Base-by-base conservation (phyloP, 2,797 vertebrate genomes). In the Manis javanica region DNA sequence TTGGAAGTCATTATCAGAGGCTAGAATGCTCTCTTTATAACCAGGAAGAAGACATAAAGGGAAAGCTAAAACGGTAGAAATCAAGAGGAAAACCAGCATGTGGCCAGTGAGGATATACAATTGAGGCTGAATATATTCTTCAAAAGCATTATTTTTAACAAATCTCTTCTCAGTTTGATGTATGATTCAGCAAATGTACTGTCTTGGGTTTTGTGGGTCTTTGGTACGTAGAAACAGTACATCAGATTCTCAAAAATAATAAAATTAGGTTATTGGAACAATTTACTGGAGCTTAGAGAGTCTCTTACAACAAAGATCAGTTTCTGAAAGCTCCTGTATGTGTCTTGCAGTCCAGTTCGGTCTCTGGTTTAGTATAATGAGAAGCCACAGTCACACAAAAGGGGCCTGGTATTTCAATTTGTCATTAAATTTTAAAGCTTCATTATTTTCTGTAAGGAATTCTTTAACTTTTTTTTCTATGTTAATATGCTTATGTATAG, bases 21-120 rank as follows among this genome's bases (percentile, higher is more conserved):
- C 74, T 95, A 89, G 75, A 96, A 74, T 81, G 74, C 7, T 74
- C 95, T 90, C 85, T 97, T 74, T 97, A 34, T 79, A 55, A 94
- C 61, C 23, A 89, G 69, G 59, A 97, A 55, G 93, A 95, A 97
- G 91, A 88, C 90, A 75, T 57, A 88, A 94, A 97, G 77, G 77
- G 59, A 82, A 96, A 85, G 87, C 86, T 72, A 87, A 97, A 96
- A 77, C 63, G 61, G 71, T 51, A 96, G 93, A 59, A 98, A 94
- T 71, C 95, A 91, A 98, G 97, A 97, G 77, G 97, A 96, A 86
- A 97, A 72, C 26, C 64, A 97, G 96, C 87, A 97, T 95, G 82
- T 95, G 91, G 94, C 16, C 49, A 74, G 69, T 0, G 69, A 87
- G 84, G 90, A 90, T 94, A 97, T 64, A 96, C 94, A 97, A 97